Conservation (phyloP, 2,888 invertebrate species). For the Thereva unica region DNA sequence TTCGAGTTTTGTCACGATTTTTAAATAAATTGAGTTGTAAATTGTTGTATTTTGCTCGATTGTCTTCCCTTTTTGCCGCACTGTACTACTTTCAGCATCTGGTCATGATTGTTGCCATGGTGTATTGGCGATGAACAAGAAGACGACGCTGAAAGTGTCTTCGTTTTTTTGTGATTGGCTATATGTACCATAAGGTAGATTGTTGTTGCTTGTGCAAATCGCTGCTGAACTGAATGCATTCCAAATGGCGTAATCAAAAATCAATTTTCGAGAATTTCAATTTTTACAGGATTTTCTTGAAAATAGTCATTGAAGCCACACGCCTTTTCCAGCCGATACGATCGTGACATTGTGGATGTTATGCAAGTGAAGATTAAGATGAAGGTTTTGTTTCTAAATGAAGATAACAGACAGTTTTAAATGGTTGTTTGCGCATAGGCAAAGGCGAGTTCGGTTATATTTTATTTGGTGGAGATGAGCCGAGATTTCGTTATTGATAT, state of each 20-base stretch:
- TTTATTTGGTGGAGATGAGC: too few relatives aligned
- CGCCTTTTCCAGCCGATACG: not conserved
- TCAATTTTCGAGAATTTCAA: constrained; percentile 35
- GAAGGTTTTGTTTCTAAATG: too few relatives aligned
- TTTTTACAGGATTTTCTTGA: constrained; percentile 36
- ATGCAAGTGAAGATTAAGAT: too few relatives aligned
- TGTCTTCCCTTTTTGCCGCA: not conserved
- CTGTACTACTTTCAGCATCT: not conserved
- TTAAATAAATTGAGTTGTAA: constrained; percentile 44
- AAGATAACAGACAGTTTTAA: too few relatives aligned
- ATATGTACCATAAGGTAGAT: too few relatives aligned
- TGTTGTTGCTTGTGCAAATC: constrained; percentile 6
- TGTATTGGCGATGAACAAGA: not conserved
- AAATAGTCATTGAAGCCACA: constrained; percentile 28
- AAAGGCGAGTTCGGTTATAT: too few relatives aligned
- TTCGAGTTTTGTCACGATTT: constrained; percentile 43
- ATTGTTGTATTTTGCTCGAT: constrained; percentile 40
- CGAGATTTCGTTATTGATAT: too few relatives aligned
- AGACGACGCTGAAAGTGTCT: not conserved
- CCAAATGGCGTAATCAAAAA: constrained; percentile 38
- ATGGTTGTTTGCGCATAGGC: too few relatives aligned
- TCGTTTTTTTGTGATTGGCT: not conserved
- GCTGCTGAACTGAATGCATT: constrained; percentile 13
- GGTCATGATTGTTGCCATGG: not conserved
- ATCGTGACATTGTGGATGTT: too few relatives aligned